Conservation (phyloP, 92 coral and sea anemone genomes). For the Porites rus region DNA sequence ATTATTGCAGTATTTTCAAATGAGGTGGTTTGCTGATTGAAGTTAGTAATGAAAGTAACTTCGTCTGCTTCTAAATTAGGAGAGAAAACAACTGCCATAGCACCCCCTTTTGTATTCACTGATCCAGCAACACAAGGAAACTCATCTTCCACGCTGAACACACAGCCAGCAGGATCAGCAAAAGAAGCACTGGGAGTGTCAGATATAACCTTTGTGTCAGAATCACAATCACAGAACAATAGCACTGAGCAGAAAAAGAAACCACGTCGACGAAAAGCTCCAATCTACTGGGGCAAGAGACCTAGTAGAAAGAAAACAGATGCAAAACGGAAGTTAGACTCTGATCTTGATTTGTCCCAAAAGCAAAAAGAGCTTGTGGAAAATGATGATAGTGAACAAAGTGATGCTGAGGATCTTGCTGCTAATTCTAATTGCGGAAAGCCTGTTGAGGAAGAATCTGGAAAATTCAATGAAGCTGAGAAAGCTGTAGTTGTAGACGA, state of each 20-base stretch:
- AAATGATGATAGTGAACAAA: conserved; percentile 39
- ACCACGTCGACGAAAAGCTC: conserved; percentile 24
- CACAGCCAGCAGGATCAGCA: conserved; percentile 1
- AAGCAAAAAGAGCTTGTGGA: conserved; percentile 7
- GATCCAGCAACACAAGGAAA: conserved; percentile 29
- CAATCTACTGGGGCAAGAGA: conserved; percentile 49
- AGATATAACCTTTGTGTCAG: conserved; percentile 47
- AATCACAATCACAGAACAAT: conserved; percentile 36
- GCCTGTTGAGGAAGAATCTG: not conserved
- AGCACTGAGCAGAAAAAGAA: conserved; percentile 22
- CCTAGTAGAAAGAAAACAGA: conserved; percentile 31
- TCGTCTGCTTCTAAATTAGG: conserved; percentile 41
- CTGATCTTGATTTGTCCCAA: conserved; percentile 5
- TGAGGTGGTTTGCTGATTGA: no score
- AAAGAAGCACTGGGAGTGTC: conserved; percentile 31
- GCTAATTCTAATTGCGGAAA: no score
- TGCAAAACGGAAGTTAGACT: conserved; percentile 25
- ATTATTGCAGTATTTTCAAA: no score
- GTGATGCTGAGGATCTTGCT: conserved; percentile 4
- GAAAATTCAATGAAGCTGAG: conserved; percentile 1
- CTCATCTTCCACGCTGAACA: not conserved
- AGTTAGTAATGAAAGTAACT: not conserved
- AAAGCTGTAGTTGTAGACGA: not conserved
- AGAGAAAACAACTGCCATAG: conserved; percentile 78
- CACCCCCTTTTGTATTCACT: conserved; percentile 86